Evolutionary conservation across 2,797 vertebrate genomes (phyloP).

Genomic region (Melanotaenia boesemani): DNA sequence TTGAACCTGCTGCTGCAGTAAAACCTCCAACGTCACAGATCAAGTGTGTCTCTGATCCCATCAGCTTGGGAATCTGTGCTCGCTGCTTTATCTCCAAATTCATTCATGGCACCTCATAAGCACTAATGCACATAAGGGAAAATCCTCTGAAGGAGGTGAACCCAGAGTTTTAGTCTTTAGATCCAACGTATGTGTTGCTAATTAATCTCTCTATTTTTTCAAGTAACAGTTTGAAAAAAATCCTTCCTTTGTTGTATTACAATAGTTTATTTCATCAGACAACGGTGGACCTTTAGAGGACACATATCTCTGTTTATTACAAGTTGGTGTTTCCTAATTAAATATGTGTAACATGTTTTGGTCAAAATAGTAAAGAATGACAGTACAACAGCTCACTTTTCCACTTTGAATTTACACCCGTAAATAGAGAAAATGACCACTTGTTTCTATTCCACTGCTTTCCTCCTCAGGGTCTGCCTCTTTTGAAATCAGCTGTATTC

Average conservation of each 20-base stretch:
- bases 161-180: not conserved
- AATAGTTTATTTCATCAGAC: not conserved
- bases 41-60: slow-evolving; percentile 48
- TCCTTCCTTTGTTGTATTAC: not conserved
- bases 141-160: slow-evolving; percentile 3
- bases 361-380: too few relatives aligned
- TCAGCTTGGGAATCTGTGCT: slow-evolving; percentile 29
- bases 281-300: too few relatives aligned
- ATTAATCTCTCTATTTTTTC: not conserved
- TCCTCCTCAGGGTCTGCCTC: too few relatives aligned
- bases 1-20: slow-evolving; percentile 60
- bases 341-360: too few relatives aligned
- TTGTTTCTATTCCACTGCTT: too few relatives aligned
- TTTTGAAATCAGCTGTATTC: too few relatives aligned
- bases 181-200: not conserved
- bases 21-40: slow-evolving; percentile 40
- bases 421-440: too few relatives aligned
- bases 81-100: slow-evolving; percentile 19
- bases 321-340: too few relatives aligned
- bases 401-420: too few relatives aligned
- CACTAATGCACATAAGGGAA: not conserved
- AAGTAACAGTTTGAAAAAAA: not conserved
- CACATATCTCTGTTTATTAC: too few relatives aligned
- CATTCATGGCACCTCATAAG: slow-evolving; percentile 3
- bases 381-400: too few relatives aligned